Evolutionary conservation across 2,888 invertebrate species (phyloP).

Genomic region (Athalia cordata): DNA sequence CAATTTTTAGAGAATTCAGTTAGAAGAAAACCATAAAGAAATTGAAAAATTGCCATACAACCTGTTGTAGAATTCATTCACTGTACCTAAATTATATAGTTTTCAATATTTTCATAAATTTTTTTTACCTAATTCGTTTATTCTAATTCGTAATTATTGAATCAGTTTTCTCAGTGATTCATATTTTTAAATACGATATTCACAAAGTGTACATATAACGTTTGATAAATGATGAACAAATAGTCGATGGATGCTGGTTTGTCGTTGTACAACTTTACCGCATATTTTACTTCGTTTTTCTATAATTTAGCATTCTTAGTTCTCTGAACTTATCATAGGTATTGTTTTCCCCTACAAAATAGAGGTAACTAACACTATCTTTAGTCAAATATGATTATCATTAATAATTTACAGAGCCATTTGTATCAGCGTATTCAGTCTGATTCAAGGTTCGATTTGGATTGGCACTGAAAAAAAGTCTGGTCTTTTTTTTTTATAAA

Average conservation of each 20-base stretch:
- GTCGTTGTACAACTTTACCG: constrained; percentile 1
- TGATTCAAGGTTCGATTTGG: constrained; percentile 10
- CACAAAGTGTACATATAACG: constrained; percentile 22
- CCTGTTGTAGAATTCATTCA: constrained; percentile 17
- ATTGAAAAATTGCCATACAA: constrained; percentile 23
- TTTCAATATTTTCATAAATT: constrained; percentile 10
- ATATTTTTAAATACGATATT: constrained; percentile 22
- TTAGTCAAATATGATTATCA: constrained; percentile 14
- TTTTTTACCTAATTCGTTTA: constrained; percentile 5
- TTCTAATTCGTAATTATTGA: constrained; percentile 24
- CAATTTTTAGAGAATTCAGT: too few relatives aligned
- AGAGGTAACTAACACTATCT: constrained; percentile 15
- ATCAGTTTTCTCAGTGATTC: background rate
- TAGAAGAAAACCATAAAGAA: too few relatives aligned
- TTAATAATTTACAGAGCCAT: constrained; percentile 1
- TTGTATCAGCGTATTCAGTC: constrained; percentile 28
- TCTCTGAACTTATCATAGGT: constrained; percentile 5
- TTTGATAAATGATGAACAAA: constrained; percentile 17
- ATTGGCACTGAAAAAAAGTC: constrained; percentile 28
- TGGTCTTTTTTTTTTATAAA: background rate
- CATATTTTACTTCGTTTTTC: constrained; percentile 15
- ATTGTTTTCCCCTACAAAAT: background rate
- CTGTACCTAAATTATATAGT: constrained; percentile 11
- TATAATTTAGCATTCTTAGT: constrained; percentile 14
- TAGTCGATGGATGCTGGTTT: constrained; percentile 6